Evolutionary conservation across 2,888 invertebrate genomes (phyloP).

Genomic region (Dusona sp.): DNA sequence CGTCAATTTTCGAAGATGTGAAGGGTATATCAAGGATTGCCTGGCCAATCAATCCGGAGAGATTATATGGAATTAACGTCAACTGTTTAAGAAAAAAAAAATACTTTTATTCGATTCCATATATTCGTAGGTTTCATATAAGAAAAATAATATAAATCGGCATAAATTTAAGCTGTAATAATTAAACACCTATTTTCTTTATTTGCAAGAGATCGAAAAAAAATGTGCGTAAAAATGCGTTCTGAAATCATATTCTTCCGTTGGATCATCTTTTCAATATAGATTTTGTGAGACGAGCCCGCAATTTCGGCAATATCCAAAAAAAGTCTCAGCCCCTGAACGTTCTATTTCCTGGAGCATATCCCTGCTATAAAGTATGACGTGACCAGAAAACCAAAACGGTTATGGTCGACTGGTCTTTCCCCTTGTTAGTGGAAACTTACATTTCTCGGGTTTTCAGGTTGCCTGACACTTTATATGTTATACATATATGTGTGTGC

Average conservation of each 20-base stretch:
- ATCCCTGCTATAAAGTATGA: constrained; percentile 26
- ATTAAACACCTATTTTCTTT: neutral
- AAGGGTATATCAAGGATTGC: neutral
- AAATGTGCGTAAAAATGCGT: neutral
- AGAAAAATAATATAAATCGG: neutral
- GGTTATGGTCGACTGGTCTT: constrained; percentile 47
- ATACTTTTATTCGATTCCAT: neutral
- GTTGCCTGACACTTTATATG: constrained; percentile 10
- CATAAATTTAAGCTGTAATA: neutral
- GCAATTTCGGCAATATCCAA: neutral
- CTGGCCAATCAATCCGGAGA: neutral
- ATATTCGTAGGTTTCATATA: neutral
- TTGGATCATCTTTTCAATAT: neutral
- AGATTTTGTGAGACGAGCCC: neutral
- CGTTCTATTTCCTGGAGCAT: constrained; percentile 26
- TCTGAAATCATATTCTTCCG: neutral
- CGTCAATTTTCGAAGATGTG: neutral
- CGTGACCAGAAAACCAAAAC: constrained; percentile 46
- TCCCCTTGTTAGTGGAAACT: constrained; percentile 57
- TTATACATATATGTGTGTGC: neutral
- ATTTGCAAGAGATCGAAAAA: neutral
- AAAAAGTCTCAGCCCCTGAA: neutral
- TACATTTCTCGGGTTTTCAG: constrained; percentile 55
- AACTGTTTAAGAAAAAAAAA: neutral
- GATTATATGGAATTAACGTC: neutral